phyloP scores from a whole-genome alignment of 2,888 invertebrate species.

The Aspidiotus rigidus region DNA sequence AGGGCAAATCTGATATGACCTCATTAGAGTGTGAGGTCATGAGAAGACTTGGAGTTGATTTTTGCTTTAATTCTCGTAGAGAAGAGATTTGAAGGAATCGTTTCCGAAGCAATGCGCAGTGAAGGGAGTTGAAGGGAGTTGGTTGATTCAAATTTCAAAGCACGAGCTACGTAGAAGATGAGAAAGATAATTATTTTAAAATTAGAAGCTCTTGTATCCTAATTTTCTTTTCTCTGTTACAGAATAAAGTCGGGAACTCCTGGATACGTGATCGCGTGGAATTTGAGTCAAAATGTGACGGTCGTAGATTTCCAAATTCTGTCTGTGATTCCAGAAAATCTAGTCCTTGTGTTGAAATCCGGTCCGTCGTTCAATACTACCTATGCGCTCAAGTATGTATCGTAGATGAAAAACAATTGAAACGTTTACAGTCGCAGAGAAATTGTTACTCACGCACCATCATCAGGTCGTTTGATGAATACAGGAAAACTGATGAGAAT shows the following conservation, averaged over 20 bases:
- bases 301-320: neutral
- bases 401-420: neutral
- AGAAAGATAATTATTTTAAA: neutral
- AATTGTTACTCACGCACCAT: no score
- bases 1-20: no score
- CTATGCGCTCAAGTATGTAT: constrained; percentile 12
- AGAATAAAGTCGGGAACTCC: constrained; percentile 21
- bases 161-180: neutral
- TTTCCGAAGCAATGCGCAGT: no score
- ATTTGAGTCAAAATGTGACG: constrained; percentile 8
- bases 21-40: no score
- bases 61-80: no score
- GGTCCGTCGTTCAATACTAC: neutral
- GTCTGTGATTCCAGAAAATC: constrained; percentile 19
- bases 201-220: neutral
- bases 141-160: no score
- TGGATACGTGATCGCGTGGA: constrained; percentile 30
- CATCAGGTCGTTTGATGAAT: no score
- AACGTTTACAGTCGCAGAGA: neutral
- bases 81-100: no score
- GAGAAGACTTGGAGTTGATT: no score
- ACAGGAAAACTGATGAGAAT: no score
- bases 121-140: no score
- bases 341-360: constrained; percentile 10
- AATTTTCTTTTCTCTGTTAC: neutral